These are phyloP conservation scores for Eidolon helvum DNA, from an alignment of 2,113 vertebrate species.

Conservation along the genomic window DNA sequence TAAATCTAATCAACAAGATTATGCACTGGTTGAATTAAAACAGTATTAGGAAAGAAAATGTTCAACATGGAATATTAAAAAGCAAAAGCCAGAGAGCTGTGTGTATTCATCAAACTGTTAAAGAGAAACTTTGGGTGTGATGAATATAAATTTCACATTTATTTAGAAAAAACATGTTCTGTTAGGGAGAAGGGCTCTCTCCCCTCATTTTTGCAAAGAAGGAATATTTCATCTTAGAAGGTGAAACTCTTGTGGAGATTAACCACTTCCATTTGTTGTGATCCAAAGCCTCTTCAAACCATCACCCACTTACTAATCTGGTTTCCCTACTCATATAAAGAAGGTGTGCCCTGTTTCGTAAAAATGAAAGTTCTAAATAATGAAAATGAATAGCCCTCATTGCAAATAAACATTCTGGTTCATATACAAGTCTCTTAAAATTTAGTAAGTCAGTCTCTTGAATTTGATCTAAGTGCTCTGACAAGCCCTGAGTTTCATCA, in stretches of 20 bases:
- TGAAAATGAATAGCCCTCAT: neutral
- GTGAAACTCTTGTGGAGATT: neutral
- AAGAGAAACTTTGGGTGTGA: neutral
- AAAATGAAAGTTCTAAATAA: constrained; percentile 11
- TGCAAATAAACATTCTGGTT: constrained; percentile 9
- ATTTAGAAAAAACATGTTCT: neutral
- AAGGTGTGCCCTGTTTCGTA: neutral
- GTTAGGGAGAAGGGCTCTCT: neutral
- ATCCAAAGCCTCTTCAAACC: neutral
- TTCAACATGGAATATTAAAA: neutral
- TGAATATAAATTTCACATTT: neutral
- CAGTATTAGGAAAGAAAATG: neutral
- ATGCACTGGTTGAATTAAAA: neutral
- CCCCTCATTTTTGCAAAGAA: neutral
- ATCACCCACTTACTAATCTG: neutral
- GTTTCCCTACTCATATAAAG: neutral
- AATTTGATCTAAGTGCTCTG: neutral
- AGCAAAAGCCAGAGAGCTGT: neutral
- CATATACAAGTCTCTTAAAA: neutral
- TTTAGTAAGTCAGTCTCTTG: neutral
- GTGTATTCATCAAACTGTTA: neutral
- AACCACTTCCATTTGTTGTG: neutral
- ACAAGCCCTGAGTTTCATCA: neutral
- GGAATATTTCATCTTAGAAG: neutral
- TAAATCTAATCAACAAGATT: neutral